Percentiles rank a stretch among this genome's conserved stretches.
phyloP scores from a whole-genome alignment of 1,140 invertebrate genomes.

The Penaeus indicus region DNA sequence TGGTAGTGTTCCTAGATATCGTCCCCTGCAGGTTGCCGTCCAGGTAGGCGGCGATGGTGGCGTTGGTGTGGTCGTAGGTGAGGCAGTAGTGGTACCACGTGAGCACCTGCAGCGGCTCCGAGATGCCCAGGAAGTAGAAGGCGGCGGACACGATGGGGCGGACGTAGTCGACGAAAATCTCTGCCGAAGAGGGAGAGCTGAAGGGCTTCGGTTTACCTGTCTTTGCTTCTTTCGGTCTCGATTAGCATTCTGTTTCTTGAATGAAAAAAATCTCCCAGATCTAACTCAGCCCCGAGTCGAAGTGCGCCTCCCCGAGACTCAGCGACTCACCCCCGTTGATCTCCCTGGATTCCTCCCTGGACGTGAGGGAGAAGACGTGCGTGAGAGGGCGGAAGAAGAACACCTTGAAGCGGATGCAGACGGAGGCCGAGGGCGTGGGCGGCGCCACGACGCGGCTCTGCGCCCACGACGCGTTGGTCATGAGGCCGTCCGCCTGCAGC shows the following conservation, averaged over 20 bases:
- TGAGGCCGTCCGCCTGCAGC: conserved; percentile 48
- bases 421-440: conserved; percentile 52
- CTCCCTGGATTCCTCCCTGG: conserved; percentile 40
- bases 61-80: conserved; percentile 51
- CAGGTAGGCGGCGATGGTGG: conserved; percentile 52
- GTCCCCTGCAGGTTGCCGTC: conserved; percentile 49
- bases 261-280: too few species aligned
- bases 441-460: conserved; percentile 38
- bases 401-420: conserved; percentile 55
- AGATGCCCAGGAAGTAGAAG: conserved; percentile 61
- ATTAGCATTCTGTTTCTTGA: too few species aligned
- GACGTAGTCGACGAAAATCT: conserved; percentile 58
- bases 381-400: conserved; percentile 55
- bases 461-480: conserved; percentile 50
- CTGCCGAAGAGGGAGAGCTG: not conserved
- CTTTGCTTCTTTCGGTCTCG: too few species aligned
- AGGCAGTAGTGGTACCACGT: conserved; percentile 60
- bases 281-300: too few species aligned
- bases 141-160: conserved; percentile 52
- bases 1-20: conserved; percentile 53
- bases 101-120: conserved; percentile 52
- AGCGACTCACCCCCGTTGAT: conserved; percentile 43
- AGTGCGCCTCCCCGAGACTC: too few species aligned
- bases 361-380: conserved; percentile 56
- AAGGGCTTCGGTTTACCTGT: not conserved